Base-by-base conservation (phyloP, 2,797 vertebrate genomes). In the Dallia pectoralis region DNA sequence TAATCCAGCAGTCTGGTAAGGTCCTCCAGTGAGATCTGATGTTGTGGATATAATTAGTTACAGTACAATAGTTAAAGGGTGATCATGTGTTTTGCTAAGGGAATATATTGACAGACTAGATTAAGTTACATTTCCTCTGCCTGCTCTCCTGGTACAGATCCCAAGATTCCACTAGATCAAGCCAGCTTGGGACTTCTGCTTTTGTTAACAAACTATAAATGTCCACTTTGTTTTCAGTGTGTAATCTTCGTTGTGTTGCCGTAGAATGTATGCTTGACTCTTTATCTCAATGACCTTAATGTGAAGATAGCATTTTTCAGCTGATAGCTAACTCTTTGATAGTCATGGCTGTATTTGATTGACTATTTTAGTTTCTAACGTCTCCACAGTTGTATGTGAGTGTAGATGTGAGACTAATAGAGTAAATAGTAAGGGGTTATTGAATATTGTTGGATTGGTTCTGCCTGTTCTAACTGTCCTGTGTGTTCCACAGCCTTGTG, bases 401-500 rank as follows among this genome's bases (percentile, higher is more conserved):
- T 59, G 7, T 14, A 25, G n/a, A 22, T 59, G 16, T 59, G 53
- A 59, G 53, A 59, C 25, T n/a, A 2, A 3, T 59, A 25, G n/a
- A 12, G 53, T 25, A 19, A 9, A 27, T 27, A 22, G 22, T 12
- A 14, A 59, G 14, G 9, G 22, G 25, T 67, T 36, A 72, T 70
- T 82, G 84, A 69, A 69, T 69, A 62, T 44, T n/a, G 62, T 63
- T 30, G 72, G 65, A 81, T 74, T 61, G 48, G 11, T 9, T 15
- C 22, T 44, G 48, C 16, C 51, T 68, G 51, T 3, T n/a, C 5
- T 51, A 64, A 53, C 19, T n/a, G n/a, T 3, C 0, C 61, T n/a
- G 6, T 77, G 1, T 82, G 2, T 16, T 82, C 76, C 82, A 81
- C 79, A 98, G 97, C 85, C 81, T 0, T 93, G 84, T 76, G 82